A percentile compares a stretch with the other conserved stretches of the same genome.
These are phyloP conservation scores for Apis florea DNA, from an alignment of 1,140 invertebrate genomes.

Conservation along the genomic window DNA sequence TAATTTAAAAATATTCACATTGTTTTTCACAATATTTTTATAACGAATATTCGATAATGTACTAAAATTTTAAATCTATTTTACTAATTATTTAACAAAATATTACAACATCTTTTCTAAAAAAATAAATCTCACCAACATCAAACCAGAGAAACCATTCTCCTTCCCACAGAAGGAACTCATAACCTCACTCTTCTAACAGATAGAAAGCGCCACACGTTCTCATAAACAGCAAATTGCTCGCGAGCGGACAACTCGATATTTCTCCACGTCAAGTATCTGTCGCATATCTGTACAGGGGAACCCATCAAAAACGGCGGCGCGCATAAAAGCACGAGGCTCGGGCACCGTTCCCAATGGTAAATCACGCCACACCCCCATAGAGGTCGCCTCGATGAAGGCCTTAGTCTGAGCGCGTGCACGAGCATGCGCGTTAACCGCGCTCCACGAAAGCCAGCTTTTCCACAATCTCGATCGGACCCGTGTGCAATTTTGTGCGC, in stretches of 20 bases:
- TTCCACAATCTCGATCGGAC: constrained; percentile 56
- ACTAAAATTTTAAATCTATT: no score
- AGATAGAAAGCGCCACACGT: neutral
- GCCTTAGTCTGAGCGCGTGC: neutral
- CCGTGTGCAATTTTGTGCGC: constrained; percentile 58
- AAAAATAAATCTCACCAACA: no score
- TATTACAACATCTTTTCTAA: no score
- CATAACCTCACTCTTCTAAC: neutral
- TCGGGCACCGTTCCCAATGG: constrained; percentile 34
- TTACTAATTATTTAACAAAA: no score
- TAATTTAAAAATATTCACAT: no score
- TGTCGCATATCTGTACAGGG: constrained; percentile 8
- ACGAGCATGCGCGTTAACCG: neutral
- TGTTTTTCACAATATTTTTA: no score
- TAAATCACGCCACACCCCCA: constrained; percentile 56
- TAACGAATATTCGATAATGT: no score
- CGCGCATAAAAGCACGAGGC: constrained; percentile 1
- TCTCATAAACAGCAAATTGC: constrained; percentile 36
- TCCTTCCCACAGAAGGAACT: neutral
- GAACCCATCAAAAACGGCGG: constrained; percentile 27
- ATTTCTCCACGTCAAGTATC: constrained; percentile 33
- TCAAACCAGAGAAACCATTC: neutral
- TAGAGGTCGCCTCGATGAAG: neutral
- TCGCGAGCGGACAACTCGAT: constrained; percentile 13
- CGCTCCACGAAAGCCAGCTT: constrained; percentile 24